These are phyloP conservation scores for Procambarus virginalis DNA, from an alignment of 1,140 invertebrate species.

Conservation along the genomic window DNA sequence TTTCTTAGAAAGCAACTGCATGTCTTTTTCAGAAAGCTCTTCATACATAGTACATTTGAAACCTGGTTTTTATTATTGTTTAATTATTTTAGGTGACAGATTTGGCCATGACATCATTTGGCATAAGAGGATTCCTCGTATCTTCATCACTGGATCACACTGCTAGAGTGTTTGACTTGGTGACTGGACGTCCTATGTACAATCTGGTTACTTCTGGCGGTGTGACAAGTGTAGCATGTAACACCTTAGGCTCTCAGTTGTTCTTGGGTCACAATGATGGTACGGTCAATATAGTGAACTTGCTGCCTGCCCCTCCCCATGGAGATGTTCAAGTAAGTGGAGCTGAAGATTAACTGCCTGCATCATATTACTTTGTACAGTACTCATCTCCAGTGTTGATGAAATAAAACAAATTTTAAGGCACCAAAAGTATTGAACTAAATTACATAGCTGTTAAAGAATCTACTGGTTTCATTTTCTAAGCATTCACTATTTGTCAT, in stretches of 20 bases:
- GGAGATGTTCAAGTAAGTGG: conserved; percentile 52
- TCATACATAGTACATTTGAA: background rate
- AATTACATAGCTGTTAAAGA: no score
- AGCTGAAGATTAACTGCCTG: background rate
- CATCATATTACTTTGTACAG: no score
- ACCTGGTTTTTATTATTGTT: background rate
- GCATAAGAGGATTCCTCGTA: conserved; percentile 49
- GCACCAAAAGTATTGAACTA: no score
- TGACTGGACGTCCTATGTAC: conserved; percentile 46
- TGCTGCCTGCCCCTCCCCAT: conserved; percentile 34
- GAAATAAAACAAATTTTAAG: no score
- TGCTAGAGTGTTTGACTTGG: conserved; percentile 55
- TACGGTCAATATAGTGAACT: conserved; percentile 27
- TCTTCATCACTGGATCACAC: conserved; percentile 58
- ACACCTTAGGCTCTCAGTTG: conserved; percentile 51
- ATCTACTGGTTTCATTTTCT: no score
- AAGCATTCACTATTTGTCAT: no score
- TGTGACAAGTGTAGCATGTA: conserved; percentile 36
- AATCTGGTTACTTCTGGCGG: conserved; percentile 22
- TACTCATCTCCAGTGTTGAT: no score
- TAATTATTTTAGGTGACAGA: conserved; percentile 44
- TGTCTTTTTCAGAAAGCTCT: no score
- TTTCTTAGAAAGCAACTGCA: no score
- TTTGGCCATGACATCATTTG: conserved; percentile 25
- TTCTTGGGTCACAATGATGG: conserved; percentile 51